Percentiles rank a stretch among this genome's conserved stretches.
Evolutionary conservation across 2,113 vertebrate species (phyloP).

Genomic region (Chionomys nivalis): DNA sequence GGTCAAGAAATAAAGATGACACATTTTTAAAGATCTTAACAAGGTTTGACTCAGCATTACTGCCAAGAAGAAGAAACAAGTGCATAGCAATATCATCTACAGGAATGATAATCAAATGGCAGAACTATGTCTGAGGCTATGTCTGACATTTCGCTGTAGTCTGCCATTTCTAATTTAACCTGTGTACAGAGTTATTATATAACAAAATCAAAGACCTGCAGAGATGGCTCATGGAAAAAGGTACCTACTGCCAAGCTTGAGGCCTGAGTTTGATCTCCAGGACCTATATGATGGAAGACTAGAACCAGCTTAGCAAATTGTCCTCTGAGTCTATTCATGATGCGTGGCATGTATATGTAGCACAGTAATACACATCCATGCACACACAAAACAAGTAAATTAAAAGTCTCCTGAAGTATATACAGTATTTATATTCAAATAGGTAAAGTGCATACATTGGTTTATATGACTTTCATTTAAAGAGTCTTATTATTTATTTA

Average conservation of each 20-base stretch:
- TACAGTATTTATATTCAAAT: not conserved
- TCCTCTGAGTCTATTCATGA: not conserved
- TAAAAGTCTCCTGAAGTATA: not conserved
- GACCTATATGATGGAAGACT: not conserved
- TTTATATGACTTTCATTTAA: not conserved
- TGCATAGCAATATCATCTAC: not conserved
- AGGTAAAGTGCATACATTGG: not conserved
- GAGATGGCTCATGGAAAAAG: not conserved
- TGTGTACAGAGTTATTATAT: not conserved
- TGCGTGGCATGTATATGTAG: not conserved
- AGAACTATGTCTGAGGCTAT: not conserved
- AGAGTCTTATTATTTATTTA: not conserved
- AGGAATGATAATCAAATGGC: no score
- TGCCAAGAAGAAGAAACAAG: slow-evolving; percentile 4
- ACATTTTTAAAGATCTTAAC: slow-evolving; percentile 42
- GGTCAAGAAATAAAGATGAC: slow-evolving; percentile 53
- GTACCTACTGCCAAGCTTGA: no score
- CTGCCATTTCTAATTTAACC: not conserved
- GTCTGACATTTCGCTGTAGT: not conserved
- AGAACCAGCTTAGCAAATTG: no score
- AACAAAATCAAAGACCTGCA: not conserved
- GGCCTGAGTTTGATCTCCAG: not conserved
- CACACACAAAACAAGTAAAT: not conserved
- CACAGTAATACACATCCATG: not conserved
- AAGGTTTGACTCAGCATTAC: slow-evolving; percentile 17